Base-by-base conservation (phyloP, 2,113 vertebrate species). In the Cricetomys ansorgei region DNA sequence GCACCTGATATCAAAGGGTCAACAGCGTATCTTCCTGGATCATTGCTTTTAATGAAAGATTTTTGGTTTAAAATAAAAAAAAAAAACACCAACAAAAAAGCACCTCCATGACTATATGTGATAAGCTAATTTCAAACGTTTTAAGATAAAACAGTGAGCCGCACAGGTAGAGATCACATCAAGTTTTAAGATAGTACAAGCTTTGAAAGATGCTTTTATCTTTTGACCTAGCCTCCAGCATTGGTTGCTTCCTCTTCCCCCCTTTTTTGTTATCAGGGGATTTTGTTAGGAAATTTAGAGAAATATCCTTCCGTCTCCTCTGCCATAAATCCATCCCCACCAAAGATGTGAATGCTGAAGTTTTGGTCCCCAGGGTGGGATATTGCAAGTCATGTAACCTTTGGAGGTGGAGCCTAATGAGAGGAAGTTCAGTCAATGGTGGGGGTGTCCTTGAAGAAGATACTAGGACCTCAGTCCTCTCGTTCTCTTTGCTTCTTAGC, bases 141-240 rank as follows among this genome's bases (percentile, higher is more conserved):
- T 76, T 50, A 86, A 96, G 48, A 79, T 85, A 79, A 34, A 29
- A 67, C 43, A 76, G 53, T 50, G 40, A 50, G 59, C 12, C 48
- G 40, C 15, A 70, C 57, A 62, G 77, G 45, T 3, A 37, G 17
- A 15, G 13, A 65, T 59, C n/a, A 59, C 15, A 70, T 62, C 31
- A 48, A 65, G 43, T 81, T 93, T 93, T 75, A 76, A 96, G 50
- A 69, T 62, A 83, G 89, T 85, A 79, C n/a, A 72, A 85, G 9
- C 27, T 31, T 85, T 67, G 62, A 81, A 77, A 88, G 45, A 7
- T 80, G 29, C 13, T 34, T 80, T 93, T 81, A 81, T 37, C 40
- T 89, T 73, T 80, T 55, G 59, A 69, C 34, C 62, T 23, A 37
- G 37, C 17, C 40, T 34, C 48, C 76, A 57, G 8, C 27, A 59